Evolutionary conservation across 2,797 vertebrate species (phyloP), one percentile per base, ranked within the genome.

Genomic region (Phalanger gymnotis): DNA sequence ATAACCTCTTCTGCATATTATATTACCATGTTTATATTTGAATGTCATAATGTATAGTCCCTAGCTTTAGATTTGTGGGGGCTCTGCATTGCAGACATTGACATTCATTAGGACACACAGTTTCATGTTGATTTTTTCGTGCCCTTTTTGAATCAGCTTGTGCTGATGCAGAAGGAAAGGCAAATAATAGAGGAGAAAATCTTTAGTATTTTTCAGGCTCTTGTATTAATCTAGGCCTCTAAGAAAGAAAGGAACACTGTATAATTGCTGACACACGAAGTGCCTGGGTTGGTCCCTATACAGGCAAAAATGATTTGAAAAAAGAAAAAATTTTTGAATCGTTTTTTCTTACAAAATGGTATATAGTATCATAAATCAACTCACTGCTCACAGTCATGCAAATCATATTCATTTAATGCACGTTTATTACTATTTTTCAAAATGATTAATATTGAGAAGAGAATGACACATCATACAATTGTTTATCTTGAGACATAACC

Each of bases 171-270:
- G 73, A 96, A 96, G 81, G 52, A 94, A 87, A 51, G 22, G n/a
- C 40, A 94, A 53, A 51, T 95, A 91, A 91, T 40, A 6, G 25
- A 92, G 94, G 58, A 96, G 55, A 95, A 54, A 94, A 73, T 94
- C 55, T 92, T 93, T 89, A 53, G 3, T 92, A 53, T 56, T 92
- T 96, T 96, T 19, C 87, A 73, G 58, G 56, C 0, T 91, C 58
- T 92, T 90, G 93, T 92, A 90, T 92, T 40, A 55, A 19, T 14
- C 57, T 66, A 91, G 55, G 52, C 55, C n/a, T 94, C 0, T 91
- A 94, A 16, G 91, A n/a, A 93, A 54, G 30, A 73, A 54, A 87
- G 28, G 40, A 87, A 87, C 13, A 87, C 3, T 14, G 11, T 61
- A 19, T 40, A 81, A 93, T 91, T 93, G 95, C 10, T 47, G 95